Base-by-base conservation (phyloP, 2,888 invertebrate genomes). In the Drosophila borborema region DNA sequence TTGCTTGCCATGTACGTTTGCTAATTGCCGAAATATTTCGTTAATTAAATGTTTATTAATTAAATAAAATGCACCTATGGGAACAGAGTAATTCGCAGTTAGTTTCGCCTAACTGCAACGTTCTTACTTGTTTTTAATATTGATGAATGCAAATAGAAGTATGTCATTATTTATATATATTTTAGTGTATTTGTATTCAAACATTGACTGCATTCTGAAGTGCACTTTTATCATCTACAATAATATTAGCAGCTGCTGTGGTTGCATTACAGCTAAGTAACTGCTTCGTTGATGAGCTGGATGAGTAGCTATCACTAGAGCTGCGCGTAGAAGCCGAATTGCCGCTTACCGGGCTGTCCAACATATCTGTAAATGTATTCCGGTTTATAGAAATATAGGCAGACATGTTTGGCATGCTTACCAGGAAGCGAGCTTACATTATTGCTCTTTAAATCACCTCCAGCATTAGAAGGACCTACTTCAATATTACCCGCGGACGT, bases 271-370 rank as follows among this genome's bases (percentile, higher is more conserved):
- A 93, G 65, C 95, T 94, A 77, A 97, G 94, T 77, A 97, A 93
- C 91, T 96, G 96, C 34, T 96, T 95, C 5, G 97, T 96, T 51
- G 97, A 97, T n/a, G 96, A 96, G 64, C 96, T 95, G 9, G 97
- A 97, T 84, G 96, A 96, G 93, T 96, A 97, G 87, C 97, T 97
- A 91, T 97, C 97, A 65, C 96, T 96, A 69, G 96, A 97, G 74
- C 97, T 96, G 55, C 96, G 95, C 18, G 93, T 93, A 16, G 93
- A 93, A 6, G 93, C 90, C 45, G 93, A 92, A 66, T 92, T 93
- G 14, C 91, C 92, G 73, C 95, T 95, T 70, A 96, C 94, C 10
- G 96, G 96, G 8, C 96, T 96, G 64, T 96, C 96, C 64, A 93
- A 68, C 92, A 92, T 92, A 74, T 92, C 92, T 92, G 55, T 4